These are phyloP conservation scores for Tetraodon nigroviridis DNA, from an alignment of 2,113 vertebrate species.

Conservation along the genomic window DNA sequence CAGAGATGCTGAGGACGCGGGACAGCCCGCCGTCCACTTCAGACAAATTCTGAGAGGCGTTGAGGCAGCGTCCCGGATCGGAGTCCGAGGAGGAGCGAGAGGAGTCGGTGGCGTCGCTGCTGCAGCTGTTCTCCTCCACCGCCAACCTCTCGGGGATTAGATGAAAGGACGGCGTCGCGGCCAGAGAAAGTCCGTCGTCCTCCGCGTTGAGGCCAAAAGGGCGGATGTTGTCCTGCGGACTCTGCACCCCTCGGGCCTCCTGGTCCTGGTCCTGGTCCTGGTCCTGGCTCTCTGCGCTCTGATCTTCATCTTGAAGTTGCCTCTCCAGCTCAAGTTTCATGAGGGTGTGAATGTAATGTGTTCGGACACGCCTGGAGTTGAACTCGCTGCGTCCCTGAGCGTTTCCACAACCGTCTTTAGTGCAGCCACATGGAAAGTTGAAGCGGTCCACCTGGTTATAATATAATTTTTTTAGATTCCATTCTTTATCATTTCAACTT, in stretches of 20 bases:
- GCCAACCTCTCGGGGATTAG: slow-evolving; percentile 66
- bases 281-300: slow-evolving; percentile 8
- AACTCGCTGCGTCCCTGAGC: slow-evolving; percentile 83
- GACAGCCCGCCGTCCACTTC: slow-evolving; percentile 70
- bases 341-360: slow-evolving; percentile 87
- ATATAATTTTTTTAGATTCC: neutral
- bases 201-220: slow-evolving; percentile 58
- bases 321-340: slow-evolving; percentile 85
- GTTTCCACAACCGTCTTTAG: slow-evolving; percentile 84
- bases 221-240: slow-evolving; percentile 29
- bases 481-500: neutral
- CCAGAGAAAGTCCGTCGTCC: slow-evolving; percentile 51
- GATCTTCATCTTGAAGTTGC: slow-evolving; percentile 33
- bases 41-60: slow-evolving; percentile 57
- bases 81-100: slow-evolving; percentile 75
- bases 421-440: slow-evolving; percentile 88
- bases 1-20: slow-evolving; percentile 75
- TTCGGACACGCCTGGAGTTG: slow-evolving; percentile 83
- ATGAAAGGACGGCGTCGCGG: slow-evolving; percentile 68
- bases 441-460: slow-evolving; percentile 84
- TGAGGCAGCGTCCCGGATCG: slow-evolving; percentile 48
- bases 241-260: neutral
- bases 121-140: slow-evolving; percentile 82
- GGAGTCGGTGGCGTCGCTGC: slow-evolving; percentile 84
- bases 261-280: slow-evolving; percentile 12